Conservation (phyloP, 2,113 vertebrate species). For the Gavialis gangeticus region DNA sequence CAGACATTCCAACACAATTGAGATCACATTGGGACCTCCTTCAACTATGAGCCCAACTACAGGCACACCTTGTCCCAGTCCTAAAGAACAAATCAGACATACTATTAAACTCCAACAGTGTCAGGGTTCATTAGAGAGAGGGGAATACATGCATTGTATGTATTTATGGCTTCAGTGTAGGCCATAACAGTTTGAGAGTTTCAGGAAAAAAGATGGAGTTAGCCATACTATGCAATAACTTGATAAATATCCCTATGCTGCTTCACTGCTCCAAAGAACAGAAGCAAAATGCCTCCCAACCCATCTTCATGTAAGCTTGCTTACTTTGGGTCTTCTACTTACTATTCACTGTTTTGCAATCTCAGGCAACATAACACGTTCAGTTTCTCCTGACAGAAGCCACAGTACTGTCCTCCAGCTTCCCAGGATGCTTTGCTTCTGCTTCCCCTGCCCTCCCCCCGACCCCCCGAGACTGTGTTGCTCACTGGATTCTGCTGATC, state of each 20-base stretch:
- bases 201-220: background rate
- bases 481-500: too few relatives aligned
- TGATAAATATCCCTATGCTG: background rate
- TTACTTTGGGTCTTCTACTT: background rate
- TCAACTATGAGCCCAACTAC: conserved; percentile 95
- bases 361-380: background rate
- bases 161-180: background rate
- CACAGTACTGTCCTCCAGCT: too few relatives aligned
- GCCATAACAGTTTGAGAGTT: background rate
- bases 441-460: too few relatives aligned
- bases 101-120: background rate
- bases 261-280: background rate
- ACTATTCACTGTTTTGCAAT: background rate
- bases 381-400: too few relatives aligned
- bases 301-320: background rate
- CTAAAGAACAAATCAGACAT: conserved; percentile 72
- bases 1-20: conserved; percentile 93
- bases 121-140: background rate
- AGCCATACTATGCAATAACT: background rate
- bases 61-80: conserved; percentile 95
- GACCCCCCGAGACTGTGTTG: too few relatives aligned
- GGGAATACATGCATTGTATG: background rate
- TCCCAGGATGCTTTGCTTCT: too few relatives aligned
- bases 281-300: background rate
- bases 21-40: conserved; percentile 96